These are phyloP conservation scores for Hedychridium roseum DNA, from an alignment of 2,888 invertebrate species.

Conservation along the genomic window DNA sequence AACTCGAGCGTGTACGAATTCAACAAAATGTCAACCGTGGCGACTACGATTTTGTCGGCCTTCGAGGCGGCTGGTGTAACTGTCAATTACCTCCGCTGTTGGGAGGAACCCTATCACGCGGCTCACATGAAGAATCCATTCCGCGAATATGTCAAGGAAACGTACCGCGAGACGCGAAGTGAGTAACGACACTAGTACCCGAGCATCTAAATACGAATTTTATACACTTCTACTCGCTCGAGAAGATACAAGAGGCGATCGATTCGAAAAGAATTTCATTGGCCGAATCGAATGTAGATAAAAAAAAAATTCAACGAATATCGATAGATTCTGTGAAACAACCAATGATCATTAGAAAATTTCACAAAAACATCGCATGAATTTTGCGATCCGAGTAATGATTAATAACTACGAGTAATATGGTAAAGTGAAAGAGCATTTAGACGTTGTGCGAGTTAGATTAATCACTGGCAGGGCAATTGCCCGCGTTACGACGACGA, in stretches of 20 bases:
- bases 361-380: no score
- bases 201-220: background rate
- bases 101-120: constrained; percentile 80
- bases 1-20: constrained; percentile 80
- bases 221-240: no score
- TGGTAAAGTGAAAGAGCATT: no score
- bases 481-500: background rate
- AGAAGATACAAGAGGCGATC: no score
- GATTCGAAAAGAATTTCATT: no score
- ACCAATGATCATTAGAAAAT: no score
- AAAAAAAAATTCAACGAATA: no score
- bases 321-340: no score
- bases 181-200: constrained; percentile 61
- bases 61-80: constrained; percentile 76
- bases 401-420: no score
- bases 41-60: constrained; percentile 78
- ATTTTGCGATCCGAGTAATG: no score
- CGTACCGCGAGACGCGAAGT: constrained; percentile 89
- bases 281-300: no score
- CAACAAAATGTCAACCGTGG: constrained; percentile 71
- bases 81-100: constrained; percentile 71
- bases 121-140: constrained; percentile 88
- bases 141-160: constrained; percentile 80
- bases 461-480: background rate
- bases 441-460: constrained; percentile 1